Percentiles rank a stretch among this genome's conserved stretches.
Conservation (phyloP, 2,888 invertebrate species). For the Bombylius major region DNA sequence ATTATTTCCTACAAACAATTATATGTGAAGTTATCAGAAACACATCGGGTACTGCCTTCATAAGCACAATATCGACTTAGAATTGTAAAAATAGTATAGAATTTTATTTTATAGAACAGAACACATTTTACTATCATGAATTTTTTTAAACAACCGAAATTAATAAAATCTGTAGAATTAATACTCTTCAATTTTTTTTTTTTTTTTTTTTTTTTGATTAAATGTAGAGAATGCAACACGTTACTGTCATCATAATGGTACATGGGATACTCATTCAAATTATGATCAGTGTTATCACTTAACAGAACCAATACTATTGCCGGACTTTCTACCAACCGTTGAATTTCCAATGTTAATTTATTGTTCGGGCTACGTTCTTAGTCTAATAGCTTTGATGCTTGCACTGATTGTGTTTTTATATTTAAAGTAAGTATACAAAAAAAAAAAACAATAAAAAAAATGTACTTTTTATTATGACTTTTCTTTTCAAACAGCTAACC, state of each 20-base stretch:
- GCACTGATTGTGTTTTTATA: conserved; percentile 78
- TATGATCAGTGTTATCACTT: conserved; percentile 55
- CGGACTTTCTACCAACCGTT: conserved; percentile 38
- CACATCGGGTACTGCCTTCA: no score
- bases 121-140: no score
- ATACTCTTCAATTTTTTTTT: not conserved
- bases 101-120: no score
- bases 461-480: not conserved
- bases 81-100: no score
- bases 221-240: conserved; percentile 74
- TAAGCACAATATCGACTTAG: no score
- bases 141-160: no score
- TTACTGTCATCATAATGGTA: conserved; percentile 59
- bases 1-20: no score
- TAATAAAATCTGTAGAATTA: no score
- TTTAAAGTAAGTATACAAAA: conserved; percentile 62
- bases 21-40: no score
- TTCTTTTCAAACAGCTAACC: no score
- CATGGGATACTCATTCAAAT: conserved; percentile 68
- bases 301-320: conserved; percentile 40
- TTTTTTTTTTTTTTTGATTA: not conserved
- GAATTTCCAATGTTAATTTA: conserved; percentile 62
- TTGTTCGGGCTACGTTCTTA: conserved; percentile 71
- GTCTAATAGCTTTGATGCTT: conserved; percentile 65
- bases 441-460: not conserved